phyloP scores from a whole-genome alignment of 2,797 vertebrate species.

The Sebastes goodei region DNA sequence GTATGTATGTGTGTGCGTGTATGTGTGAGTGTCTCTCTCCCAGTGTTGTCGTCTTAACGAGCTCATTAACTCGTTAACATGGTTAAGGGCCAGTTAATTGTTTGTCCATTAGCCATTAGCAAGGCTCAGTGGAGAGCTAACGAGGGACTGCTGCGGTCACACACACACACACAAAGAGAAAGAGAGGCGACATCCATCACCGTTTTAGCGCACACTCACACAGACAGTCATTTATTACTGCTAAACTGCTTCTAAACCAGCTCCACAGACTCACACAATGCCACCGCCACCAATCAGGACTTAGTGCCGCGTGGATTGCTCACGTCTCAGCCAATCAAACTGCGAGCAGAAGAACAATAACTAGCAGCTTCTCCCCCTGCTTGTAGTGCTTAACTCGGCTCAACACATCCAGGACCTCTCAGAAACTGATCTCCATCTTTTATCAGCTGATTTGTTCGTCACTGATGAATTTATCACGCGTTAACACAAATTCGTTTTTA shows the following conservation, averaged over 20 bases:
- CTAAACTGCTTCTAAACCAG: conserved; percentile 44
- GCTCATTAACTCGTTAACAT: conserved; percentile 76
- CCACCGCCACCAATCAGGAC: conserved; percentile 29
- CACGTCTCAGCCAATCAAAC: conserved; percentile 27
- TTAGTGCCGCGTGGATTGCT: conserved; percentile 13
- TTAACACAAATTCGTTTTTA: too few relatives aligned
- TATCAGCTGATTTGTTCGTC: too few relatives aligned
- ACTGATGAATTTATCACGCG: too few relatives aligned
- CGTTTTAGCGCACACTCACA: conserved; percentile 47
- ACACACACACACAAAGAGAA: not conserved
- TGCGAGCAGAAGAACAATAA: conserved; percentile 2
- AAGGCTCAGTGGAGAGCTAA: conserved; percentile 71
- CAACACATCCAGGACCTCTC: too few relatives aligned
- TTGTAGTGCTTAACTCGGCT: too few relatives aligned
- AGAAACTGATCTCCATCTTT: too few relatives aligned
- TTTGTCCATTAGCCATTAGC: conserved; percentile 76
- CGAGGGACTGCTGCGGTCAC: conserved; percentile 46
- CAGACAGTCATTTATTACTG: conserved; percentile 62
- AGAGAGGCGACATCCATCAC: conserved; percentile 62
- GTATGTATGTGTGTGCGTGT: not conserved
- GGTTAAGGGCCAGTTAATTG: conserved; percentile 75
- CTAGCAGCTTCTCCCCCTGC: too few relatives aligned
- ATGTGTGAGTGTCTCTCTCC: not conserved
- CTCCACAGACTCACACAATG: conserved; percentile 2
- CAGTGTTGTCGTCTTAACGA: conserved; percentile 42